Conservation (phyloP, 1,140 invertebrate genomes). For the Brachionus manjavacas region DNA sequence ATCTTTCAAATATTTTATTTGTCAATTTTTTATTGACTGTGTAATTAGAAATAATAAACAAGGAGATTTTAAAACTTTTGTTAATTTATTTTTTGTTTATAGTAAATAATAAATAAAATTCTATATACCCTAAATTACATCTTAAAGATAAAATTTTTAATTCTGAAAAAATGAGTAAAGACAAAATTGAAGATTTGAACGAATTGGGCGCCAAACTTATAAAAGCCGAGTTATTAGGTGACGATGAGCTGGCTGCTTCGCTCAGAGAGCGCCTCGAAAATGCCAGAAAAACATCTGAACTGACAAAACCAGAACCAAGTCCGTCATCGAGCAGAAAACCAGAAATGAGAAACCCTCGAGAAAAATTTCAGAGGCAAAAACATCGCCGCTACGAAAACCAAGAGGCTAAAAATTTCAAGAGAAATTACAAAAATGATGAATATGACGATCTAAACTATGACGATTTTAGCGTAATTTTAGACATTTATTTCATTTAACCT, state of each 20-base stretch:
- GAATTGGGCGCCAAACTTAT: conserved; percentile 76
- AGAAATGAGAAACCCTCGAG: background rate
- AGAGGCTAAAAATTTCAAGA: conserved; percentile 6
- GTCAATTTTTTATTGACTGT: too few species aligned
- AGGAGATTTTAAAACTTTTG: too few species aligned
- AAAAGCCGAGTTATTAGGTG: conserved; percentile 79
- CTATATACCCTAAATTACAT: too few species aligned
- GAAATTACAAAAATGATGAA: conserved; percentile 34
- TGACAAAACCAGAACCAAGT: background rate
- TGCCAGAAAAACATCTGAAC: background rate
- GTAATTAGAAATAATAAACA: too few species aligned
- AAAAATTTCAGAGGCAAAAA: background rate
- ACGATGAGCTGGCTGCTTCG: conserved; percentile 56
- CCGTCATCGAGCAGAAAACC: background rate
- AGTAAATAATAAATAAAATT: too few species aligned
- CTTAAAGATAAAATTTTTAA: background rate
- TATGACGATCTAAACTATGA: conserved; percentile 16
- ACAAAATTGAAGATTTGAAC: conserved; percentile 70
- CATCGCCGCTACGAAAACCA: background rate
- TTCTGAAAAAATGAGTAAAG: background rate
- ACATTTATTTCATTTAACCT: background rate
- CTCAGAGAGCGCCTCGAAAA: conserved; percentile 22
- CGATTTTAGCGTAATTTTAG: background rate
- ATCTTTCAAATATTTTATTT: too few species aligned
- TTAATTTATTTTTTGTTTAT: too few species aligned